Base-by-base conservation (phyloP, 2,888 invertebrate species). In the Amphipoea lucens region DNA sequence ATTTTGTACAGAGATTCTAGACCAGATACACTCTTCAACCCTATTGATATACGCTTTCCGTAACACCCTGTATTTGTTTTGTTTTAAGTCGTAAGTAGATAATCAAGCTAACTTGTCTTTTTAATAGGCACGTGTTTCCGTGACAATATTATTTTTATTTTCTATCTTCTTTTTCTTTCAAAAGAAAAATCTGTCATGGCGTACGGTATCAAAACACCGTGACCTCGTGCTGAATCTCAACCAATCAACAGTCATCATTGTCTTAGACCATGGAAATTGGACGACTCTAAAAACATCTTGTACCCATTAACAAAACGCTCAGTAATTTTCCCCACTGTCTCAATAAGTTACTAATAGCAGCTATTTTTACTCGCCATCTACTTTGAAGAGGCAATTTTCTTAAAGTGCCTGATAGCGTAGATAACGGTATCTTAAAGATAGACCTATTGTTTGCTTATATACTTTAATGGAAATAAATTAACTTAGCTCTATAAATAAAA, bases 391-490 rank as follows among this genome's bases (percentile, higher is more conserved):
- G 68, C 69, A 69, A 79, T 75, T 79, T 62, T 72, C 76, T 76
- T 76, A 42, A 69, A 75, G 72, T 51, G 62, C 0, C 62, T 83
- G 74, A 85, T 75, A 81, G 65, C 40, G 17, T 36, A 63, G 82
- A 85, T 85, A 82, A 75, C 63, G 45, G 4, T 86, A 74, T 77
- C 67, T 68, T 12, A 14, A 14, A 70, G 83, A 79, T 86, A 82
- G 42, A 3, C 20, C 40, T 57, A 76, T 75, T 81, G 68, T 85
- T 82, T 77, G 57, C 36, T 57, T 45, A 40, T 57, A 68, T 54
- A 36, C 62, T 67, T 23, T 45, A 54, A 71, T 83, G 48, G 40
- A 62, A 67, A 57, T 62, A 62, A 65, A 81, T 67, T 20, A 45
- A 48, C 60, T 54, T 17, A 1, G 20, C 20, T 36, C 60, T 42